Base-by-base conservation (phyloP, 2,888 invertebrate species). In the Netelia inedita region DNA sequence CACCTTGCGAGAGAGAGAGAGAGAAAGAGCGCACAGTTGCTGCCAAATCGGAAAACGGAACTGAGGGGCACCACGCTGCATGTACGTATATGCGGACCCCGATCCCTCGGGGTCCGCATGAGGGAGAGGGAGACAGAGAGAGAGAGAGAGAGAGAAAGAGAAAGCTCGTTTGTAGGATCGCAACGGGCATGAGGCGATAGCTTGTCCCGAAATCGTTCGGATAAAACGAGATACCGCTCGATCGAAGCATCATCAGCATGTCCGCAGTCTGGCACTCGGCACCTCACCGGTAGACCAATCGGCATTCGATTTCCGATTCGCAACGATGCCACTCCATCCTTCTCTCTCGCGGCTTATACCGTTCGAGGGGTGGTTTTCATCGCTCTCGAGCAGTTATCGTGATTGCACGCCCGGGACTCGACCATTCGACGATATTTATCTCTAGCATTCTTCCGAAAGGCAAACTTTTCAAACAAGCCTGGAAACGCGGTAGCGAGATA, bases 271-370 rank as follows among this genome's bases (percentile, higher is more conserved):
- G 55, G 69, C 71, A 71, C 59, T 78, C 73, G 68, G 68, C 50
- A 78, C 61, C 41, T 73, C 66, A 28, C 21, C 46, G 74, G 57
- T 66, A 43, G 19, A n/a, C 79, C 74, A 75, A 80, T 81, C 73
- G 76, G 63, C 75, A 84, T 80, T 81, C 84, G 84, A 84, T 84
- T 81, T 84, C 76, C 76, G 76, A 84, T 80, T 63, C 53, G 71
- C 75, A 76, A 76, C 72, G 71, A 72, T 23, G 79, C 59, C 76
- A 53, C 23, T 59, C 59, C 23, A 46, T 66, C 53, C 46, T 28
- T 72, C 55, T 59, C 43, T 10, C 63, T 21, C 63, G 11, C 16
- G 16, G 53, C 71, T 79, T 59, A 65, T 53, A 16, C 53, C 41
- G 19, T n/a, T n/a, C 61, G 21, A 57, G 14, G 66, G 55, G 46